These are phyloP conservation scores for Cyclophora punctaria DNA, from an alignment of 2,888 invertebrate genomes.

Conservation along the genomic window DNA sequence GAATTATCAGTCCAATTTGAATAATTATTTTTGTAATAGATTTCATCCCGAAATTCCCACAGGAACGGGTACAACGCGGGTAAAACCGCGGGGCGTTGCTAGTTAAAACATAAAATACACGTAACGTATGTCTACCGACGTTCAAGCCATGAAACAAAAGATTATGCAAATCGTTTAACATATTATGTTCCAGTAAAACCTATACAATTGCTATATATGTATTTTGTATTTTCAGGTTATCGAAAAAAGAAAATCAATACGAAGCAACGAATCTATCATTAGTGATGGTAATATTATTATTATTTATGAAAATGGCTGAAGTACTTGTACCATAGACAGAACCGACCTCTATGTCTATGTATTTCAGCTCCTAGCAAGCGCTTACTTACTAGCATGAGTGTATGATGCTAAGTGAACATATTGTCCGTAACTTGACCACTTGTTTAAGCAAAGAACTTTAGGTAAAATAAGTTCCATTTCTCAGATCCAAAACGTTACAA, in stretches of 20 bases:
- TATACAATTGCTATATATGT: background rate
- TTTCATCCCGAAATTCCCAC: too few relatives aligned
- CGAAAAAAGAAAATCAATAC: background rate
- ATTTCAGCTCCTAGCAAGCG: background rate
- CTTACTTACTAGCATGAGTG: too few relatives aligned
- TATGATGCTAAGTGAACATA: too few relatives aligned
- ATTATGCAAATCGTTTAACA: background rate
- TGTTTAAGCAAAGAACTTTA: background rate
- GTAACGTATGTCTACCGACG: too few relatives aligned
- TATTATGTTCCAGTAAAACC: background rate
- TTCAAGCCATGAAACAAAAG: too few relatives aligned
- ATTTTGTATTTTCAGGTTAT: background rate
- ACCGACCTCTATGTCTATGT: background rate
- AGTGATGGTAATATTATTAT: background rate
- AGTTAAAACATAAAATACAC: too few relatives aligned
- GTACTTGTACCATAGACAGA: background rate
- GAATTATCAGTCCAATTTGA: too few relatives aligned
- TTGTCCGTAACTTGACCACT: too few relatives aligned
- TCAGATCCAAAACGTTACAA: conserved; percentile 5
- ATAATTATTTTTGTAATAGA: too few relatives aligned
- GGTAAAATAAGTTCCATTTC: background rate
- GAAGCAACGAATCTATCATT: background rate
- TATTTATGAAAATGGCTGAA: background rate
- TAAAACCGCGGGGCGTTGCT: too few relatives aligned
- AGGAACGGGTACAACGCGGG: too few relatives aligned